Evolutionary conservation across 2,113 vertebrate genomes (phyloP), one percentile per base, ranked within the genome.

Genomic region (Psettodes erumei): DNA sequence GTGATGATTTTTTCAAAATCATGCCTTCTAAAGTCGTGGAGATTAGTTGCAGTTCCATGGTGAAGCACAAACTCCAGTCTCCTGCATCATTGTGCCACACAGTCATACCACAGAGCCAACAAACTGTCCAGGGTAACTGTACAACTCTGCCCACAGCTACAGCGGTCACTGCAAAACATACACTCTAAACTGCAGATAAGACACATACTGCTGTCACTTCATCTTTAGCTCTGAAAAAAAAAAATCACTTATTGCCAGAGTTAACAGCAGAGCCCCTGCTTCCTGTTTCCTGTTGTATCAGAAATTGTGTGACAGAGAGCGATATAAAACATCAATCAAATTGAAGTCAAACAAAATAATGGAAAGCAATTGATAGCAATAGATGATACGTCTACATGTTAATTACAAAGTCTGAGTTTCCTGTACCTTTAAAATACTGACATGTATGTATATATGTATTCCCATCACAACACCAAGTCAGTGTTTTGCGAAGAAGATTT

Each of bases 351-450:
- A n/a, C n/a, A n/a, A n/a, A n/a, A n/a, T n/a, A n/a, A n/a, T n/a
- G n/a, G n/a, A n/a, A n/a, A n/a, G n/a, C n/a, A n/a, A n/a, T n/a
- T n/a, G n/a, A n/a, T n/a, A n/a, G n/a, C n/a, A n/a, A n/a, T n/a
- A n/a, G n/a, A n/a, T n/a, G n/a, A n/a, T n/a, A n/a, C n/a, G n/a
- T n/a, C n/a, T n/a, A n/a, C n/a, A n/a, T n/a, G n/a, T n/a, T n/a
- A n/a, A n/a, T n/a, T 30, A 25, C 9, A 0, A 42, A 56, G 6
- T 45, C 6, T 19, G 2, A 28, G 32, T 72, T 63, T 43, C 47
- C 48, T 54, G 59, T 63, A 42, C 59, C 47, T 53, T 73, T 25
- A 53, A 62, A 53, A 51, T 12, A 23, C 30, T 43, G 12, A 3
- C n/a, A n/a, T n/a, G n/a, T n/a, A n/a, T 43, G 8, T 32, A 30